Evolutionary conservation across 2,113 vertebrate species (phyloP).

Genomic region (Siphamia tubifer): DNA sequence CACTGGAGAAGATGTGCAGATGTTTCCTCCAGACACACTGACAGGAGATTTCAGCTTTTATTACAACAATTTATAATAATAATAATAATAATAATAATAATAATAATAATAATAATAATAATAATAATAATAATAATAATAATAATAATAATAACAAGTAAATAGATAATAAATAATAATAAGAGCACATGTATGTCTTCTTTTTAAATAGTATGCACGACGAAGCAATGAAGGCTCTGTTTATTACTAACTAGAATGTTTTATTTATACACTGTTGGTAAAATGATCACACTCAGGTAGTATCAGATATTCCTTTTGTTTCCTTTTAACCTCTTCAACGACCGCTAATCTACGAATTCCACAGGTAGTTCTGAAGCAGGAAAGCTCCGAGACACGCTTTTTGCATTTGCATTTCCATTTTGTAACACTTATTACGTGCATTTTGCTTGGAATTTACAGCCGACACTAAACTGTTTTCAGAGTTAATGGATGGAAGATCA

Average conservation of each 20-base stretch:
- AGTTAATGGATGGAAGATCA: background rate
- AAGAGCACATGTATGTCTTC: background rate
- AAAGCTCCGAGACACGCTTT: background rate
- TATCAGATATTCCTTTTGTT: background rate
- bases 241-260: background rate
- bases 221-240: background rate
- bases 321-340: background rate
- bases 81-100: background rate
- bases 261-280: background rate
- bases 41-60: background rate
- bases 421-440: background rate
- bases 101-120: background rate
- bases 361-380: constrained; percentile 41
- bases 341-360: too few species aligned
- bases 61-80: background rate
- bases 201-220: background rate
- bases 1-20: background rate
- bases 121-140: background rate
- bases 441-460: background rate
- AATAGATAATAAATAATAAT: too few species aligned
- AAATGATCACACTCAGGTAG: background rate
- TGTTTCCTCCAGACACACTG: constrained; percentile 4
- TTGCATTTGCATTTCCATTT: background rate
- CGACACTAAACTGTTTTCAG: background rate
- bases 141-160: background rate